Percentiles rank a stretch among this genome's conserved stretches.
These are phyloP conservation scores for Synergus japonicus DNA, from an alignment of 2,888 invertebrate genomes.

Conservation along the genomic window DNA sequence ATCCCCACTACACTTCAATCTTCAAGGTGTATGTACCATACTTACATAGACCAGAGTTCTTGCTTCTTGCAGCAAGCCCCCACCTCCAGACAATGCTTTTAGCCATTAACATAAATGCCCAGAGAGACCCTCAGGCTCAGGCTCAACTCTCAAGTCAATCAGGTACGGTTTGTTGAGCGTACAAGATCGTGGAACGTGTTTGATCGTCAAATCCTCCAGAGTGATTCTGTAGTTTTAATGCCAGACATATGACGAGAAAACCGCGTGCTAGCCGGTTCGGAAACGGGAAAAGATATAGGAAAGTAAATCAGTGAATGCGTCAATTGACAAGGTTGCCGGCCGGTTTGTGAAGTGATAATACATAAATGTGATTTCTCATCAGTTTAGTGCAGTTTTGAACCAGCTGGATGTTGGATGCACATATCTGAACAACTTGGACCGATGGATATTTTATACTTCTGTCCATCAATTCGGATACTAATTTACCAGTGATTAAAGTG, in stretches of 20 bases:
- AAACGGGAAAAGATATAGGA: conserved; percentile 13
- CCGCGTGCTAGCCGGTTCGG: conserved; percentile 20
- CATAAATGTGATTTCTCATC: background rate
- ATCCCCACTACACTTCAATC: conserved; percentile 4
- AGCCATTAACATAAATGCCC: background rate
- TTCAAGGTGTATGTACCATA: conserved; percentile 1
- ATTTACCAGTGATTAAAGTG: background rate
- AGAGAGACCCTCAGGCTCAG: background rate
- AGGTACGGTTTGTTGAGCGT: conserved; percentile 20
- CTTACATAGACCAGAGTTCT: conserved; percentile 10
- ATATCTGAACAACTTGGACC: background rate
- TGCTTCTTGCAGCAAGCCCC: conserved; percentile 20
- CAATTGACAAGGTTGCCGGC: background rate
- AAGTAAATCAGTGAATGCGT: conserved; percentile 9
- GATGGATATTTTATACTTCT: background rate
- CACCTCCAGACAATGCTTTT: background rate
- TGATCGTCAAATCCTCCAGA: no score
- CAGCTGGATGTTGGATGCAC: background rate
- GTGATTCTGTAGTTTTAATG: no score
- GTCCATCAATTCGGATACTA: background rate
- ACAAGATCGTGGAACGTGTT: background rate
- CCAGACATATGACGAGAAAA: background rate
- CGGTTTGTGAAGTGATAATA: conserved; percentile 7
- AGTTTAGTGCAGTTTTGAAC: background rate
- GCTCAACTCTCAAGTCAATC: background rate